Percentiles rank a stretch among this genome's conserved stretches.
Conservation (phyloP, 2,888 invertebrate species). For the Leptopilina drosophilae region DNA sequence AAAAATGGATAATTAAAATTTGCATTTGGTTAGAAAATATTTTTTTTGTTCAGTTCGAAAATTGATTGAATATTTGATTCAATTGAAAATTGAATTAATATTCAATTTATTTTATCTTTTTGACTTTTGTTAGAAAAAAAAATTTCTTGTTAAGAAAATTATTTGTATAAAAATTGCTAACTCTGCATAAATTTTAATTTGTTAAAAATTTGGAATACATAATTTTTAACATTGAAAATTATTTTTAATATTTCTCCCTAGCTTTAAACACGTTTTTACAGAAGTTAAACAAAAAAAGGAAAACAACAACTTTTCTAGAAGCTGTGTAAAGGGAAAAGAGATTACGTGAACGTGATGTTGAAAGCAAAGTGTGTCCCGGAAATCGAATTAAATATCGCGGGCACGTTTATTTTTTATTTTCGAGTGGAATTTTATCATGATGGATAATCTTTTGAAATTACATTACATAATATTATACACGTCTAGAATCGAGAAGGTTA, state of each 20-base stretch:
- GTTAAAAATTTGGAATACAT: no score
- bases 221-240: no score
- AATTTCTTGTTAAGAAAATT: no score
- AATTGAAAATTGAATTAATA: no score
- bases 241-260: not conserved
- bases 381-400: constrained; percentile 15
- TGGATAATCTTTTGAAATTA: not conserved
- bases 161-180: no score
- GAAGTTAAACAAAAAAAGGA: not conserved
- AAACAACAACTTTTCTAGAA: not conserved
- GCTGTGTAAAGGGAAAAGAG: not conserved
- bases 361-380: constrained; percentile 6
- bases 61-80: no score
- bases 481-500: not conserved
- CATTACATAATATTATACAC: not conserved
- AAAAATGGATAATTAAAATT: no score
- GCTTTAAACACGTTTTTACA: not conserved
- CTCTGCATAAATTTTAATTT: no score
- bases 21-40: no score
- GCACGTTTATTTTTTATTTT: constrained; percentile 1
- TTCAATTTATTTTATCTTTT: no score
- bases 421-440: not conserved
- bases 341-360: constrained; percentile 26
- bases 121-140: no score
- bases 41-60: no score